These are phyloP conservation scores for Ailuropoda melanoleuca DNA, from an alignment of 2,113 vertebrate species.

Conservation along the genomic window DNA sequence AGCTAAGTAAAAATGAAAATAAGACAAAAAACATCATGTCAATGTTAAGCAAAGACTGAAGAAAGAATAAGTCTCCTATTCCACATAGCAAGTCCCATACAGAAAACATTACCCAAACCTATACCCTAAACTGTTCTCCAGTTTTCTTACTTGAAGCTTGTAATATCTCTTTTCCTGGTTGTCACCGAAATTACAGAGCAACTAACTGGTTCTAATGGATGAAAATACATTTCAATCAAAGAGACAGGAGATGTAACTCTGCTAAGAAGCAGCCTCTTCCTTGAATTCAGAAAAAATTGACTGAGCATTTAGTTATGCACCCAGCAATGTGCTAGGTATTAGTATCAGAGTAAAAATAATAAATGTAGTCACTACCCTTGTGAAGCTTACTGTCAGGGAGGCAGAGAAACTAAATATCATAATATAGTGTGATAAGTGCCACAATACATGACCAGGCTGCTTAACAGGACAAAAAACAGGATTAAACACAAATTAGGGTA, in stretches of 20 bases:
- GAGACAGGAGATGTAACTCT: not conserved
- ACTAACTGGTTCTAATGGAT: not conserved
- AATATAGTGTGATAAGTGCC: not conserved
- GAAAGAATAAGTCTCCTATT: not conserved
- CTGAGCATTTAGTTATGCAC: not conserved
- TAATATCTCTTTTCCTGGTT: not conserved
- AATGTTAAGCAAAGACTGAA: conserved; percentile 4
- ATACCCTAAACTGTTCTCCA: conserved; percentile 4
- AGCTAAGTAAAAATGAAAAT: not conserved
- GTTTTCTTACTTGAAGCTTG: not conserved
- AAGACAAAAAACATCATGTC: not conserved
- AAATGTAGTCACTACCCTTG: not conserved
- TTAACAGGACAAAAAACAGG: not conserved
- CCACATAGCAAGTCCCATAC: not conserved
- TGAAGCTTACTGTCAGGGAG: not conserved
- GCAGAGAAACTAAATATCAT: not conserved
- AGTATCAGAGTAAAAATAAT: conserved; percentile 14
- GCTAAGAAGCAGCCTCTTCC: not conserved
- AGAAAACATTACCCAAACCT: conserved; percentile 11
- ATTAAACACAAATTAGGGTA: not conserved
- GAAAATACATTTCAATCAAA: conserved; percentile 1
- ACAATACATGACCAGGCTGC: not conserved
- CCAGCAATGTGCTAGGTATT: not conserved
- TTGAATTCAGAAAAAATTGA: not conserved
- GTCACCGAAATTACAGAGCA: conserved; percentile 32